Evolutionary conservation across 2,113 vertebrate species (phyloP).

Genomic region (Cynoglossus semilaevis): DNA sequence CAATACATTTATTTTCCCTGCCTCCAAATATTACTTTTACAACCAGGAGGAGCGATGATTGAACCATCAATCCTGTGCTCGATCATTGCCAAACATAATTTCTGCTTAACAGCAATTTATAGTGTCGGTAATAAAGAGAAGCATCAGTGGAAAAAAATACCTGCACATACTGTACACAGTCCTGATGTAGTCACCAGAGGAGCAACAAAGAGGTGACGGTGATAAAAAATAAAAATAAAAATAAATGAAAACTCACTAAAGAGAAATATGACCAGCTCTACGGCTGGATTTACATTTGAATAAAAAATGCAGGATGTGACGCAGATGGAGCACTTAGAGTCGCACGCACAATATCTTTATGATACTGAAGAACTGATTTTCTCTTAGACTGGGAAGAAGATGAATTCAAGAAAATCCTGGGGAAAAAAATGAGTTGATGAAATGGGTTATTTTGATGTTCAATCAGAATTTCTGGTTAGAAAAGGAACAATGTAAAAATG

Average conservation of each 20-base stretch:
- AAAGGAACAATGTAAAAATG: too few relatives aligned
- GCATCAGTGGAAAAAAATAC: slow-evolving; percentile 17
- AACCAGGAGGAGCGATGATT: slow-evolving; percentile 17
- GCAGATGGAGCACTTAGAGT: slow-evolving; percentile 17
- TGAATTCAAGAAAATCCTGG: too few relatives aligned
- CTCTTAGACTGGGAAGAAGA: too few relatives aligned
- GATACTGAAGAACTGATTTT: too few relatives aligned
- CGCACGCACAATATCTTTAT: too few relatives aligned
- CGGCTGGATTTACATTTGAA: slow-evolving; percentile 20
- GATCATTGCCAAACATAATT: slow-evolving; percentile 38
- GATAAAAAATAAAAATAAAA: slow-evolving; percentile 28
- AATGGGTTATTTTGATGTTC: too few relatives aligned
- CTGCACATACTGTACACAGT: slow-evolving; percentile 9
- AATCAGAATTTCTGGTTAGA: too few relatives aligned
- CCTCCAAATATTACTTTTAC: background rate
- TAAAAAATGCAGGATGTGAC: slow-evolving; percentile 31
- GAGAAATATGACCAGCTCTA: slow-evolving; percentile 28
- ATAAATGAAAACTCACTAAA: slow-evolving; percentile 18
- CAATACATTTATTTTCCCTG: slow-evolving; percentile 12
- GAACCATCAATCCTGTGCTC: slow-evolving; percentile 22
- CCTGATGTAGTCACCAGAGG: slow-evolving; percentile 18
- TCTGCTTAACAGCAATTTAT: slow-evolving; percentile 19
- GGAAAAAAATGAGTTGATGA: too few relatives aligned
- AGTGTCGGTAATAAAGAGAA: slow-evolving; percentile 22
- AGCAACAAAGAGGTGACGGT: slow-evolving; percentile 32